A percentile compares a stretch with the other conserved stretches of the same genome.
phyloP scores from a whole-genome alignment of 2,113 vertebrate species.

The Bujurquina vittata region DNA sequence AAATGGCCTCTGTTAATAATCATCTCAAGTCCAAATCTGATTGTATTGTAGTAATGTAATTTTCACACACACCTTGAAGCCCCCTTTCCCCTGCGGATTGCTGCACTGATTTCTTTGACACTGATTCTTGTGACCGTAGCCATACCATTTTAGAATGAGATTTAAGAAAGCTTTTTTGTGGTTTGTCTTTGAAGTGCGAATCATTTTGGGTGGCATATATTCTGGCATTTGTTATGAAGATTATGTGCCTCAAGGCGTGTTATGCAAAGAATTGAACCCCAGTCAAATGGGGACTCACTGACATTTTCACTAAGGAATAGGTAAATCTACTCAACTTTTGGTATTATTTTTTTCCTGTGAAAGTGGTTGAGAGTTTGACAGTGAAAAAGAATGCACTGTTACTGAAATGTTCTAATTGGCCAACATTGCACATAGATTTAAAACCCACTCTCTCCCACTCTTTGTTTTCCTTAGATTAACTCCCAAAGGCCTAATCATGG shows the following conservation, averaged over 20 bases:
- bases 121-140: slow-evolving; percentile 17
- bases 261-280: slow-evolving; percentile 15
- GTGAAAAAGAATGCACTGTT: neutral
- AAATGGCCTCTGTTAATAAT: neutral
- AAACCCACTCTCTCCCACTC: slow-evolving; percentile 1
- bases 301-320: neutral
- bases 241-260: slow-evolving; percentile 38
- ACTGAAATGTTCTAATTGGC: slow-evolving; percentile 10
- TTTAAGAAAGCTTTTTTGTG: slow-evolving; percentile 40
- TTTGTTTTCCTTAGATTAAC: slow-evolving; percentile 25
- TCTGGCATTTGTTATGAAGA: slow-evolving; percentile 47
- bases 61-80: slow-evolving; percentile 2
- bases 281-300: slow-evolving; percentile 39
- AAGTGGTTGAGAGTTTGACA: neutral
- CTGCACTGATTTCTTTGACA: slow-evolving; percentile 33
- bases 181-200: slow-evolving; percentile 55
- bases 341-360: neutral
- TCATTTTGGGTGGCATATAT: slow-evolving; percentile 26
- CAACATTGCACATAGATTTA: slow-evolving; percentile 2
- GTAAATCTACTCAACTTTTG: neutral
- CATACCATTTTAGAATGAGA: slow-evolving; percentile 24
- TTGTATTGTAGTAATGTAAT: neutral
- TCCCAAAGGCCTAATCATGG: slow-evolving; percentile 23
- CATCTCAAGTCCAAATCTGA: neutral
- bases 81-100: neutral